Conservation (phyloP, 2,797 vertebrate species). For the Premnoplex brunnescens region DNA sequence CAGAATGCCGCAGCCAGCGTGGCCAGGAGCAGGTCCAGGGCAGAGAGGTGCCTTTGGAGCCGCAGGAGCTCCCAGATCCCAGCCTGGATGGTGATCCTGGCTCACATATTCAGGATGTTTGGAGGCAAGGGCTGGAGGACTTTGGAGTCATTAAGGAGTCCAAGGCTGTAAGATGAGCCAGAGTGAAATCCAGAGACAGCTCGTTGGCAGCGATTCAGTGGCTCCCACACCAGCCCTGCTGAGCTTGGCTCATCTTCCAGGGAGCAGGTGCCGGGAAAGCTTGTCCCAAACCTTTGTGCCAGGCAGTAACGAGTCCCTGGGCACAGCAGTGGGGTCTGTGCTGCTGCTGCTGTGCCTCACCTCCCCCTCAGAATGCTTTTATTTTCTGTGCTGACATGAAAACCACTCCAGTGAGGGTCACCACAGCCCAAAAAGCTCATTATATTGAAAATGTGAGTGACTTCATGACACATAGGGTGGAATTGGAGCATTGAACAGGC, state of each 20-base stretch:
- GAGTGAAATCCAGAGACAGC: background rate
- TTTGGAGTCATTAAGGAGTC: background rate
- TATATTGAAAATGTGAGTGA: rapidly evolving
- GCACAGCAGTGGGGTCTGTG: background rate
- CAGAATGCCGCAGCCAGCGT: background rate
- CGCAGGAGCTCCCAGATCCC: background rate
- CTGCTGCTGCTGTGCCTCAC: background rate
- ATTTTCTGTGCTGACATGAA: background rate
- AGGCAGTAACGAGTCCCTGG: background rate
- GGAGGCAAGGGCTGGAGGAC: background rate
- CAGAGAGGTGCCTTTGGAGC: background rate
- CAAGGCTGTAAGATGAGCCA: slow-evolving; percentile 1
- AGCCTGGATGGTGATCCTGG: background rate
- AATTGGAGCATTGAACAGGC: background rate
- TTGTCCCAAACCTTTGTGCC: background rate
- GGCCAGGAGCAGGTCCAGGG: background rate
- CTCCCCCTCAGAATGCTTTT: background rate
- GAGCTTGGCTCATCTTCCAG: background rate
- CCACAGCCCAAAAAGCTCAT: background rate
- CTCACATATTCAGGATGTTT: background rate
- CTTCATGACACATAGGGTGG: rapidly evolving
- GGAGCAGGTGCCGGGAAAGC: background rate
- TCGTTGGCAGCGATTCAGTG: background rate
- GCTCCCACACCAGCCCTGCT: background rate
- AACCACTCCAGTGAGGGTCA: background rate